Evolutionary conservation across 2,113 vertebrate genomes (phyloP).

Genomic region (Arenaria interpres): DNA sequence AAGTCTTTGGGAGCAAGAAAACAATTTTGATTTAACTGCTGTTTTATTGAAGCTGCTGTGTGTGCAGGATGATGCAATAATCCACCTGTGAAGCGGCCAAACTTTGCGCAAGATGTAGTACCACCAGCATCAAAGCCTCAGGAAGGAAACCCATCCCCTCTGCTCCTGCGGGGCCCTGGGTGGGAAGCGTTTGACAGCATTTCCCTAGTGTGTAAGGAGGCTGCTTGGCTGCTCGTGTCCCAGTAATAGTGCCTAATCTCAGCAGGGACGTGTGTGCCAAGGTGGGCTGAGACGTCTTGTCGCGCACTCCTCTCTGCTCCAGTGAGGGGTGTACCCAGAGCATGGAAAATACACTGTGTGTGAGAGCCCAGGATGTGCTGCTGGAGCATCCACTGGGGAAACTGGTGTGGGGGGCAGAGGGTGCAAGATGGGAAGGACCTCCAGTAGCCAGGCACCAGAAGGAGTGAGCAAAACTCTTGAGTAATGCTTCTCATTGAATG

Average conservation of each 20-base stretch:
- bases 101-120: background rate
- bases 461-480: background rate
- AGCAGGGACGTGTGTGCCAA: fast-evolving
- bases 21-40: background rate
- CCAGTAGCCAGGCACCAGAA: background rate
- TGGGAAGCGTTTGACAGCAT: background rate
- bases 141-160: background rate
- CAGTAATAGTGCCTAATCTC: background rate
- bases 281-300: background rate
- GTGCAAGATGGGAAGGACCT: background rate
- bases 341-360: background rate
- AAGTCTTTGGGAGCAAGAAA: background rate
- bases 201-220: background rate
- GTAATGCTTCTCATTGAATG: background rate
- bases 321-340: background rate
- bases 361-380: background rate
- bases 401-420: fast-evolving
- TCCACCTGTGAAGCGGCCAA: background rate
- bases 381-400: background rate
- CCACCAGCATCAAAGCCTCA: background rate
- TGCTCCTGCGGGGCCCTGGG: fast-evolving
- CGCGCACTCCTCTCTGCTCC: background rate
- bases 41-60: background rate
- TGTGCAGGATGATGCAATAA: background rate
- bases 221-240: background rate